Evolutionary conservation across 2,797 vertebrate species (phyloP).

Genomic region (Anguilla megastoma): DNA sequence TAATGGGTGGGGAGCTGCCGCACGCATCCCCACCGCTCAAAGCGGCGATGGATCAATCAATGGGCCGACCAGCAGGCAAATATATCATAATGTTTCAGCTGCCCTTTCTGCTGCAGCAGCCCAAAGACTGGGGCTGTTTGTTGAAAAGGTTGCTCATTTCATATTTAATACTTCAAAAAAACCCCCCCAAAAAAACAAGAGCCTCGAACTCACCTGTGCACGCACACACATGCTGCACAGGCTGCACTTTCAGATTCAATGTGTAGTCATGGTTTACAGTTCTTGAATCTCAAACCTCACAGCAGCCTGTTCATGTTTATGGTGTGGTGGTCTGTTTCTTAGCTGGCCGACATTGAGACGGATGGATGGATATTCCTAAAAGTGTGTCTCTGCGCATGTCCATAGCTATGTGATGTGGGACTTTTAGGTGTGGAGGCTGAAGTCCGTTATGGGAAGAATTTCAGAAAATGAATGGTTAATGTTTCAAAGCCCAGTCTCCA

Average conservation of each 20-base stretch:
- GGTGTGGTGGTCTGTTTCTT: neutral
- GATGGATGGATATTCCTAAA: neutral
- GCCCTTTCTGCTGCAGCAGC: slow-evolving; percentile 24
- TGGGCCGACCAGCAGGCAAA: slow-evolving; percentile 31
- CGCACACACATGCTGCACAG: too few species aligned
- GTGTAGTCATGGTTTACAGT: neutral
- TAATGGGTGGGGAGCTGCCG: slow-evolving; percentile 2
- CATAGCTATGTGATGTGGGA: neutral
- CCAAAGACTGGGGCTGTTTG: slow-evolving; percentile 18
- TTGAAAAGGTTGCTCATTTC: slow-evolving; percentile 31
- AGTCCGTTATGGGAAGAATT: slow-evolving; percentile 35
- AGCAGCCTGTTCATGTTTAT: neutral
- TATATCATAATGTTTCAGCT: slow-evolving; percentile 40
- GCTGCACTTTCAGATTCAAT: neutral
- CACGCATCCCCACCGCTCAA: neutral
- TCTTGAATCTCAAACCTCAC: neutral
- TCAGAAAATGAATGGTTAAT: slow-evolving; percentile 42
- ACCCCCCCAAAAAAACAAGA: neutral
- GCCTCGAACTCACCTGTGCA: neutral
- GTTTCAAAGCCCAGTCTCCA: slow-evolving; percentile 59
- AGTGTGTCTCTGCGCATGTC: neutral
- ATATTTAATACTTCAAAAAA: neutral
- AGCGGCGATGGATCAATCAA: slow-evolving; percentile 38
- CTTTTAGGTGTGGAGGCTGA: slow-evolving; percentile 13
- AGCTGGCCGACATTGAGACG: neutral